Evolutionary conservation across 2,888 invertebrate genomes (phyloP).

Genomic region (Brachylomia viminalis): DNA sequence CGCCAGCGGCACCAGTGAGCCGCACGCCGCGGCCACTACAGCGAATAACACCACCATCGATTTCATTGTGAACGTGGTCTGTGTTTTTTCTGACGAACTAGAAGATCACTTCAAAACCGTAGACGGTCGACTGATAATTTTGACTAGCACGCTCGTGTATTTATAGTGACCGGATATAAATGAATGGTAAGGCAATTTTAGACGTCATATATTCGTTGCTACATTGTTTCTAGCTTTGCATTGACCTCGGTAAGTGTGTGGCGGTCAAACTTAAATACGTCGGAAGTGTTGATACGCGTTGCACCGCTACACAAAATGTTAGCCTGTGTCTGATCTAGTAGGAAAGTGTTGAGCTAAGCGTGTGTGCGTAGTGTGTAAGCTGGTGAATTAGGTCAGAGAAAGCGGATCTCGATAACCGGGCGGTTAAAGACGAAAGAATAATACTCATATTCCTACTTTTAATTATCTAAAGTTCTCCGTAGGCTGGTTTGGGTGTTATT

Average conservation of each 20-base stretch:
- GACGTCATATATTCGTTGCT: conserved; percentile 69
- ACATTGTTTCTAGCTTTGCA: conserved; percentile 85
- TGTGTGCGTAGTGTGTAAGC: background rate
- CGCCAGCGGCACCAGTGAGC: conserved; percentile 86
- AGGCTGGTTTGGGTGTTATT: background rate
- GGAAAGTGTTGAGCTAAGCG: background rate
- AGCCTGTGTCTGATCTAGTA: background rate
- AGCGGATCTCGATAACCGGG: background rate
- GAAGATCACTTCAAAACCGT: conserved; percentile 85
- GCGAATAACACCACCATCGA: conserved; percentile 92
- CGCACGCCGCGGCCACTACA: conserved; percentile 90
- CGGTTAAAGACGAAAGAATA: background rate
- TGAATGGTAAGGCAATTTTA: conserved; percentile 83
- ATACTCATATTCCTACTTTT: background rate
- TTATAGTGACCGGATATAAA: conserved; percentile 87
- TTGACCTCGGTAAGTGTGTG: conserved; percentile 84
- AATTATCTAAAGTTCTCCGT: background rate
- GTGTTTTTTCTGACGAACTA: conserved; percentile 78
- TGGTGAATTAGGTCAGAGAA: conserved; percentile 6
- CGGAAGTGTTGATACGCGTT: conserved; percentile 35
- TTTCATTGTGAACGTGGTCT: conserved; percentile 80
- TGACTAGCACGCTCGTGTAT: conserved; percentile 75
- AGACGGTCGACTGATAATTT: conserved; percentile 70
- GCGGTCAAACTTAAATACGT: conserved; percentile 72
- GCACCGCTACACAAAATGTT: conserved; percentile 2